Base-by-base conservation (phyloP, 1,140 invertebrate genomes). In the Solenopsis fugax region DNA sequence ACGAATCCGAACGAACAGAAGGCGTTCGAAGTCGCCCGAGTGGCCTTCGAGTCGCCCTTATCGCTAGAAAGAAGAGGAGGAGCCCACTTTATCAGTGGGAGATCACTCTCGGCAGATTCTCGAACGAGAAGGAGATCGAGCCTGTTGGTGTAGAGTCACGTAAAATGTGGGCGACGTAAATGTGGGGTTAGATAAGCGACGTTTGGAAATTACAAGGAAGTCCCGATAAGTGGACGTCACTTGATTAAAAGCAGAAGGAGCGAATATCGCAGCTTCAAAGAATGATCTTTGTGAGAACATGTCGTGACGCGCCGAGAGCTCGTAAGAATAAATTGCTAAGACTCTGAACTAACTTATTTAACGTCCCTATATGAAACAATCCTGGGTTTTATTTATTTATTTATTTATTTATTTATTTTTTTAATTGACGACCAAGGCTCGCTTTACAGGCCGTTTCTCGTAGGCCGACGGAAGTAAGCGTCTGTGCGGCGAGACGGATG, bases 401-500 rank as follows among this genome's bases (percentile, higher is more conserved):
- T 29, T 29, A 29, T 29, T 29, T 29, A 29, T 29, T 29, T n/a
- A n/a, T n/a, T n/a, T n/a, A n/a, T n/a, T n/a, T n/a, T 37, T 6
- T 10, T 34, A 0, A 34, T 48, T 24, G 18, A 37, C 13, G 2
- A 21, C 16, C 37, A 37, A 12, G 5, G 29, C 29, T n/a, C 34
- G 29, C 18, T 13, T 75, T 58, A 52, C 78, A 62, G 77, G 52
- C 73, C 52, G 72, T 80, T 78, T 87, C 88, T 89, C 72, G 88
- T 62, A 87, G 54, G 13, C 9, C 85, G 72, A 64, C 88, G 85
- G 89, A 93, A 93, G 93, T 91, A 90, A 56, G 78, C 89, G 92
- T 91, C 92, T 93, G 89, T 91, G 88, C 87, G 82, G 88, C 90
- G 93, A 90, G 93, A 92, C 92, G 92, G 90, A 94, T 93, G 93